Percentiles rank a stretch among this genome's conserved stretches.
phyloP scores from a whole-genome alignment of 2,888 invertebrate genomes.

The Mimachlamys varia region DNA sequence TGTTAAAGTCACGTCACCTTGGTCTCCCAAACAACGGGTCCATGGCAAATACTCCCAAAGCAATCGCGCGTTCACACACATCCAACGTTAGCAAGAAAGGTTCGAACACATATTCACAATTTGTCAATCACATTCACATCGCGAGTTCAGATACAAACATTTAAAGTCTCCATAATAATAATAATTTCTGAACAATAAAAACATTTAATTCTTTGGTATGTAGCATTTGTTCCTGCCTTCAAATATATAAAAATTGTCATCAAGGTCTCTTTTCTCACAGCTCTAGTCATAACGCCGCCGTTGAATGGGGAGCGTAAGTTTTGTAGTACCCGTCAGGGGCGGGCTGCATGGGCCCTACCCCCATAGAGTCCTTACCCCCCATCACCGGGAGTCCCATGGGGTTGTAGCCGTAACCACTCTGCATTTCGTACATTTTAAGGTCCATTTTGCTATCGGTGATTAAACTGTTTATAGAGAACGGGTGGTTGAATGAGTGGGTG shows the following conservation, averaged over 20 bases:
- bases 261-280: conserved; percentile 40
- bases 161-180: not conserved
- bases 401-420: conserved; percentile 72
- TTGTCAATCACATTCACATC: conserved; percentile 22
- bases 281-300: conserved; percentile 71
- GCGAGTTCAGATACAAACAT: not conserved
- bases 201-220: conserved; percentile 53
- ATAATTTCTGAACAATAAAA: conserved; percentile 10
- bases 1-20: not conserved
- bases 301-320: conserved; percentile 72
- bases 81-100: not conserved
- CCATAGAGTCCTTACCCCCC: conserved; percentile 43
- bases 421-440: conserved; percentile 89
- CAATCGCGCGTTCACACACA: not conserved
- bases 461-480: conserved; percentile 96
- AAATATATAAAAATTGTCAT: not conserved
- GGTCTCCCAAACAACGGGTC: not conserved
- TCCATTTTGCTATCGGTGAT: conserved; percentile 92
- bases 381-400: conserved; percentile 64
- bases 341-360: conserved; percentile 58
- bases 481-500: conserved; percentile 86
- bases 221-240: conserved; percentile 43
- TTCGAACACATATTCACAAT: not conserved
- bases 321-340: conserved; percentile 73
- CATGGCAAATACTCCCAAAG: not conserved